Evolutionary conservation across 1,140 invertebrate genomes (phyloP), one percentile per base, ranked within the genome.

Genomic region (Bursaphelenchus mucronatus): DNA sequence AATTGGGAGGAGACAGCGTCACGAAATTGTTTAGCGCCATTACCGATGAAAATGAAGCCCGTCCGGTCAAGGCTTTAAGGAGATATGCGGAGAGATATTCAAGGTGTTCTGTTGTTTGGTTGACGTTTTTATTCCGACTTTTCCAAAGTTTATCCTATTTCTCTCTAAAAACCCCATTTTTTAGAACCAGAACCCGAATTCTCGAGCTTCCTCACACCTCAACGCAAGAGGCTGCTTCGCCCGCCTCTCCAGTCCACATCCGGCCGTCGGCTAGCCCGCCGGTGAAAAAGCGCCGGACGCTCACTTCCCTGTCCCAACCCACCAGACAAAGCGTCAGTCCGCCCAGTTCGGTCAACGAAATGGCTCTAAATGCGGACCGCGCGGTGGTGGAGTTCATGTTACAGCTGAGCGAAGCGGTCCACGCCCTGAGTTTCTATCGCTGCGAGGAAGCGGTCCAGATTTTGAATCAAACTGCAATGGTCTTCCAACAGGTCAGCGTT

Each of bases 351-450:
- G 52, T 6, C 13, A 43, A 43, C 11, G 8, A 19, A n/a, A 43
- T 2, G 3, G 57, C 11, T 3, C 40, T 3, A 50, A 59, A 19
- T 45, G 57, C 21, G 3, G 57, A 59, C 57, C 41, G 45, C 40
- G 19, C 47, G 3, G 57, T 59, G 13, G 45, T 55, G 1, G 71
- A 63, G 39, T 72, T 72, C 72, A 59, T 72, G 9, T 17, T 44
- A 10, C 19, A 75, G 44, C 44, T 72, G 41, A 41, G 67, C n/a
- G 62, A 71, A 45, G 73, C 65, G 7, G 72, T 75, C 19, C 52
- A 75, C 19, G 47, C n/a, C 39, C 61, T 76, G 17, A 71, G 72
- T 3, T 45, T 39, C 17, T 72, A 59, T 46, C 58, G 61, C 9
- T 72, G 64, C 45, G 17, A 49, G 13, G 71, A 74, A 9, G 70